Percentiles rank a stretch among this genome's conserved stretches.
phyloP scores from a whole-genome alignment of 2,113 vertebrate species.

The human (Homo sapiens) region DNA sequence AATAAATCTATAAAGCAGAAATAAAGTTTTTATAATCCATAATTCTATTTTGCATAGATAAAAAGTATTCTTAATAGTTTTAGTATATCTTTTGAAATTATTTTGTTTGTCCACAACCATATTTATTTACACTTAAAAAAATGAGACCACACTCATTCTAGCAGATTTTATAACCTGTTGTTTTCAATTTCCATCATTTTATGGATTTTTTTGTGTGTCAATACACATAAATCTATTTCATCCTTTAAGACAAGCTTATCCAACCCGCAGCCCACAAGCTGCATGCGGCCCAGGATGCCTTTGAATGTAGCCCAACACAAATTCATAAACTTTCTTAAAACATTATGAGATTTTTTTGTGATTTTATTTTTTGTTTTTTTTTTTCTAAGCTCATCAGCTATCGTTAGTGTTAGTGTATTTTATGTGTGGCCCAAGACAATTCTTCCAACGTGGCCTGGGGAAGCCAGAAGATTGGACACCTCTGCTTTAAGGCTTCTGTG shows the following conservation, averaged over 20 bases:
- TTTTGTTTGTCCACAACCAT: background rate
- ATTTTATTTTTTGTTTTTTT: no score
- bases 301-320: no score
- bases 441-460: no score
- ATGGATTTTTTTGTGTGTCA: conserved; percentile 5
- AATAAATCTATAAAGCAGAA: background rate
- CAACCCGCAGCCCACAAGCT: no score
- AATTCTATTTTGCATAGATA: background rate
- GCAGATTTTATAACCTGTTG: background rate
- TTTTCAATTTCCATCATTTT: background rate
- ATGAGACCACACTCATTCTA: background rate
- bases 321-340: no score
- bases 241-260: background rate
- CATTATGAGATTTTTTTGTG: no score
- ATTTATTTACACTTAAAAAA: background rate
- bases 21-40: background rate
- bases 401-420: no score
- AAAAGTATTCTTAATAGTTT: conserved; percentile 11
- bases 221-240: background rate
- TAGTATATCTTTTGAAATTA: background rate
- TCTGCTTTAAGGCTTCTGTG: background rate
- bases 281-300: no score
- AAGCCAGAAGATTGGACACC: no score
- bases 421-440: no score
- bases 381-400: no score